phyloP scores from a whole-genome alignment of 2,113 vertebrate species.

The Girardinichthys multiradiatus region DNA sequence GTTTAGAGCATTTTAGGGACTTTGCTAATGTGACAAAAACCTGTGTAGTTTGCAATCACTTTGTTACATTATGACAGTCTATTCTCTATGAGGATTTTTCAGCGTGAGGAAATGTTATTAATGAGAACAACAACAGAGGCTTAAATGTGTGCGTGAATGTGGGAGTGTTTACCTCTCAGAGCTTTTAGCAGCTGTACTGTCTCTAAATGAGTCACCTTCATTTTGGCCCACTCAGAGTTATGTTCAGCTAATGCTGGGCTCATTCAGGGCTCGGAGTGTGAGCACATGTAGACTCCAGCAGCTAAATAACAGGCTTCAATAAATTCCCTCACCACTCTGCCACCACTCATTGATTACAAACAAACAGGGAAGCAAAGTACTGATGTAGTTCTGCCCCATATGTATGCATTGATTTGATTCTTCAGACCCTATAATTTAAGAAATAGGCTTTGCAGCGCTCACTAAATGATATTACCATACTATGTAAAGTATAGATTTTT shows the following conservation, averaged over 20 bases:
- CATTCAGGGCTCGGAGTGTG: slow-evolving; percentile 4
- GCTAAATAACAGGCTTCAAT: slow-evolving; percentile 40
- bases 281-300: slow-evolving; percentile 20
- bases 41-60: slow-evolving; percentile 5
- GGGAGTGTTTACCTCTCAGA: slow-evolving; percentile 15
- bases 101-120: slow-evolving; percentile 31
- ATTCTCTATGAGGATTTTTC: slow-evolving; percentile 26
- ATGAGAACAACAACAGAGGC: slow-evolving; percentile 43
- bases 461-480: neutral
- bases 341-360: slow-evolving; percentile 53
- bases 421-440: slow-evolving; percentile 7
- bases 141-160: slow-evolving; percentile 20
- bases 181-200: slow-evolving; percentile 54
- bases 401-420: slow-evolving; percentile 35
- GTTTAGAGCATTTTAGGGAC: neutral
- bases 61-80: slow-evolving; percentile 16
- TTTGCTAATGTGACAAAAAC: neutral
- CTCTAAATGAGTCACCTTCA: slow-evolving; percentile 47
- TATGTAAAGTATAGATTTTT: neutral
- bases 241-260: slow-evolving; percentile 22
- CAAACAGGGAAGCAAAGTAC: slow-evolving; percentile 7
- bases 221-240: slow-evolving; percentile 19
- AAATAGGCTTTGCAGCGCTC: slow-evolving; percentile 11
- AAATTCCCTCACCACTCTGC: slow-evolving; percentile 18
- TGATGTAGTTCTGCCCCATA: slow-evolving; percentile 4